Base-by-base conservation (phyloP, 2,888 invertebrate species). In the Tromatobia lineatoria region DNA sequence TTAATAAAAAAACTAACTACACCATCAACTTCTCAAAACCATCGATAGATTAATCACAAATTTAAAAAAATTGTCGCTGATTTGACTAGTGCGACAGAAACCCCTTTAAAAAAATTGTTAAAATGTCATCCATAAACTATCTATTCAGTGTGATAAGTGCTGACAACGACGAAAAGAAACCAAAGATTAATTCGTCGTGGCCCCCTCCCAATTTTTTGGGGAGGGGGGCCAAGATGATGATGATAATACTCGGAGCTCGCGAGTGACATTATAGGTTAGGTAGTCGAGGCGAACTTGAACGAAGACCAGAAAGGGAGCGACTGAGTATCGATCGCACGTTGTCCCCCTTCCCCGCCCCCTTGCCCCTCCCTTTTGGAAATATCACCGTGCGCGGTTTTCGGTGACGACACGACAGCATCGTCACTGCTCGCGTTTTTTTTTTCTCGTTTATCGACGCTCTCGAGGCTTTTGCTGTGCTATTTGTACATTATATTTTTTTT, bases 251-350 rank as follows among this genome's bases (percentile, higher is more conserved):
- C 23, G 25, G 64, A 18, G 15, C 15, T 45, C 25, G 18, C 10
- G 45, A 25, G 57, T 50, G 74, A 61, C 47, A 45, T 77, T 77
- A 18, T 45, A 69, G 77, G 77, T 77, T 77, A 69, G 77, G 69
- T 67, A 20, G 20, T 38, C 66, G 57, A 66, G 29, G 42, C 59
- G 70, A 76, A 77, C 61, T 45, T 47, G 54, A 57, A 38, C 38
- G 52, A 71, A 20, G 3, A 47, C 59, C 66, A 61, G 76, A 71
- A 74, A 81, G 85, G 81, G 85, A 84, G 80, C 81, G 71, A 83
- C 85, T 74, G 25, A 82, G 71, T 85, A 87, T 87, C 87, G 87
- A 87, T 87, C 84, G 78, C 74, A 64, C 75, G 70, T 78, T 82
- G 57, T 45, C 42, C 59, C 64, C 57, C 45, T 57, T 29, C 71